Base-by-base conservation (phyloP, 2,888 invertebrate genomes). In the Lasioglossum marginatum region DNA sequence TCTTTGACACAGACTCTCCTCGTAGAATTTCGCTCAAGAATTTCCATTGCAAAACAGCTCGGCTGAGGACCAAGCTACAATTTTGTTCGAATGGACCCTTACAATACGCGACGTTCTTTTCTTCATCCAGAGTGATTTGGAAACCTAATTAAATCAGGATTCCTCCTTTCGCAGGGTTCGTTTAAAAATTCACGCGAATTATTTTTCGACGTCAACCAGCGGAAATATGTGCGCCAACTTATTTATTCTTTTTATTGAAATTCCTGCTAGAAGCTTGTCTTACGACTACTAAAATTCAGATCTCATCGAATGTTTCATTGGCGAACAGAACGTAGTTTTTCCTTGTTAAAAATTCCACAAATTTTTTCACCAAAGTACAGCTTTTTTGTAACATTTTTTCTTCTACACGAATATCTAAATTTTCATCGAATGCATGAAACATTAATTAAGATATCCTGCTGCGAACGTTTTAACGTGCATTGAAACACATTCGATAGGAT, bases 1-100 rank as follows among this genome's bases (percentile, higher is more conserved):
- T 68, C 66, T 68, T 68, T 37, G 34, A 68, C 37, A 23, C 10
- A 23, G 19, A 52, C n/a, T n/a, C 73, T 43, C 48, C 2, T 63
- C 48, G 34, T 10, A 23, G 43, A 77, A 27, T 77, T 79, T 27
- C 23, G 14, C n/a, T 2, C 12, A 31, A 27, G 43, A 37, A 76
- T 86, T 83, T 86, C 81, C 83, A 81, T 72, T 75, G 74, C 52
- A 71, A 77, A 71, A 45, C 37, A 48, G 19, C 45, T 8, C 23
- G 34, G 23, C 10, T 37, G 48, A 14, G 23, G 31, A 4, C n/a
- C 19, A 16, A 40, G 48, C 31, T 63, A 16, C 63, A 80, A 83
- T 52, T 79, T 82, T 19, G 6, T 8, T 60, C 40, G 48, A 19
- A 52, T 34, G 45, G 27, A 37, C 75, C 45, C 34, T 77, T 52